A percentile compares a stretch with the other conserved stretches of the same genome.
phyloP scores from a whole-genome alignment of 2,797 vertebrate genomes.

The Chloroceryle amazona region DNA sequence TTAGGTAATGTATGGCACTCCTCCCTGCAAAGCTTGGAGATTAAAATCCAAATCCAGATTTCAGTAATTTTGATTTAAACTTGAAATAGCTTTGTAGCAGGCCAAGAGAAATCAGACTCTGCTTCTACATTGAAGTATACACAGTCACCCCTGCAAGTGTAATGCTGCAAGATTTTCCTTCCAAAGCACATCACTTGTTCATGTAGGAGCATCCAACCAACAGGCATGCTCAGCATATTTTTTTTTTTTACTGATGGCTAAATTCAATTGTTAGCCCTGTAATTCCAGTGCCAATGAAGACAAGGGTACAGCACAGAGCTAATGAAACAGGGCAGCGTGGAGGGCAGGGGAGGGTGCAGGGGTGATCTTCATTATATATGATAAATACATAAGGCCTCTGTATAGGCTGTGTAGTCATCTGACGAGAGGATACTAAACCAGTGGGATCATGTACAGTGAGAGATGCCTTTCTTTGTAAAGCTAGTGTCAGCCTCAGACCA shows the following conservation, averaged over 20 bases:
- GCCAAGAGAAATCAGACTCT: background rate
- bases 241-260: background rate
- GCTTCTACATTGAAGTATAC: background rate
- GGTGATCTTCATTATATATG: background rate
- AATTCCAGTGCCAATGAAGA: background rate
- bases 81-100: background rate
- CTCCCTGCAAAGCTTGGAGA: background rate
- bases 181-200: background rate
- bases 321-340: background rate
- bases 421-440: background rate
- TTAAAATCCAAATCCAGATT: background rate
- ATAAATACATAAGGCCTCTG: background rate
- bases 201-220: background rate
- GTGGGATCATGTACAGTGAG: background rate
- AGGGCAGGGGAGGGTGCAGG: background rate
- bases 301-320: background rate
- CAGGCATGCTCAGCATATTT: fast-evolving
- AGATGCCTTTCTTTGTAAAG: background rate
- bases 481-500: background rate
- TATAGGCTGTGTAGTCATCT: background rate
- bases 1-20: background rate
- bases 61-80: background rate
- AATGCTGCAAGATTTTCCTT: background rate
- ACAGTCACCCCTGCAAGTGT: background rate
- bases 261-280: background rate